Base-by-base conservation (phyloP, 64 coral and sea anemone genomes). In the Montipora foliosa region DNA sequence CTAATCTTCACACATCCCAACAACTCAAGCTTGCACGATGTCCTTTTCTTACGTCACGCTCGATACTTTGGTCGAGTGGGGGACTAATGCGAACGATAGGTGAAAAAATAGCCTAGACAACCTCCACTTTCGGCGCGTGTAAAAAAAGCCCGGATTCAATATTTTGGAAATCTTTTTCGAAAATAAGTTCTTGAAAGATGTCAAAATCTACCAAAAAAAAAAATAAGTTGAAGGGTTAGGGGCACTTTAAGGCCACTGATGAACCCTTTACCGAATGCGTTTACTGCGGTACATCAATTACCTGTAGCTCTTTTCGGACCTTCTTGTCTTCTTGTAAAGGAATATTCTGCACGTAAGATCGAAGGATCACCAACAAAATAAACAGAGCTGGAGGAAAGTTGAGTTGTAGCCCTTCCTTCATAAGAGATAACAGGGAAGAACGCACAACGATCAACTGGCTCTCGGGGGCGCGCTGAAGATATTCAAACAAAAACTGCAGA, bases 321-420 rank as follows among this genome's bases (percentile, higher is more conserved):
- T 95, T 98, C 77, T 64, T 98, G 83, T 98, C 97, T 68, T 98
- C 97, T 76, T 98, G 94, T 52, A 93, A 74, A 3, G 97, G 94
- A 12, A 98, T 58, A 74, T 92, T 82, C 73, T 94, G 87, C 76
- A 95, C 94, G 93, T 93, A 98, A 25, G 94, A 93, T n/a, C 93
- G 94, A 67, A 98, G 83, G 49, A 95, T 98, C 8, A 98, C 94
- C 49, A 98, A 71, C 47, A 98, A n/a, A 51, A 98, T 71, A 83
- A 98, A 98, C 59, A 98, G 53, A 3, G 97, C 97, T 13, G 94
- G 97, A 15, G 97, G 97, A 7, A 93, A 92, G 59, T 98, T 98
- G 10, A 98, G 78, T 47, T 98, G 97, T 9, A 98, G 55, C 12
- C 97, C 97, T 91, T 98, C 97, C 66, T 98, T 98, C 66, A 98